Evolutionary conservation across 92 coral and sea anemone genomes (phyloP), one percentile per base, ranked within the genome.

Genomic region (Paragorgia papillata): DNA sequence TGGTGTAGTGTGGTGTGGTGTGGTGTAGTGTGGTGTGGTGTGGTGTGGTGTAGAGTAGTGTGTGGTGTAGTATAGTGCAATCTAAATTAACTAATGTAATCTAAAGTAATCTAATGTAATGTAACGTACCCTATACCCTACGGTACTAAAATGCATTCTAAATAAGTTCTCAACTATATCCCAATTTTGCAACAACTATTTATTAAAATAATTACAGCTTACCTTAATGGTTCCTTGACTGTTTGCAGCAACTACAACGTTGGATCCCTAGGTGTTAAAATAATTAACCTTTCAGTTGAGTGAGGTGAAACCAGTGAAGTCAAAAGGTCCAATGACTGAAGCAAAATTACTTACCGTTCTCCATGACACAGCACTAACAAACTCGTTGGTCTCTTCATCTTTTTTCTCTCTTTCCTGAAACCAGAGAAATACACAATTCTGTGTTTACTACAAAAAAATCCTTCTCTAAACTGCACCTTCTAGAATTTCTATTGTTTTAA

Each of bases 361-460:
- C 97, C 97, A 92, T 58, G 93, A 90, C 29, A 92, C 97, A 40
- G 97, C 97, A 81, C 97, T 92, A 24, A 92, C 97, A 88, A 92
- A 92, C 74, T 92, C 97, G 73, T 92, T 92, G 0, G 97, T 93
- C 62, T 92, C 97, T 75, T 92, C 97, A 40, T 92, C 97, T 64
- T 92, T 92, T 78, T 92, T 92, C 51, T 92, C 97, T 80, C 91
- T 90, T 80, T 92, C 97, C 97, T 92, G 39, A 13, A 65, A 60
- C 19, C 33, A 44, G 41, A 2, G 73, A 31, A 25, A 68, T 7
- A 10, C n/a, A n/a, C 21, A 48, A 7, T 59, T 7, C 1, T 18
- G 55, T 14, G 21, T n/a, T n/a, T n/a, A n/a, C n/a, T n/a, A n/a
- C n/a, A n/a, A 28, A 9, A 34, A 0, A 35, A 24, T 5, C 28